Conservation (phyloP, 2,888 invertebrate genomes). For the Xanthostigma xanthostigma region DNA sequence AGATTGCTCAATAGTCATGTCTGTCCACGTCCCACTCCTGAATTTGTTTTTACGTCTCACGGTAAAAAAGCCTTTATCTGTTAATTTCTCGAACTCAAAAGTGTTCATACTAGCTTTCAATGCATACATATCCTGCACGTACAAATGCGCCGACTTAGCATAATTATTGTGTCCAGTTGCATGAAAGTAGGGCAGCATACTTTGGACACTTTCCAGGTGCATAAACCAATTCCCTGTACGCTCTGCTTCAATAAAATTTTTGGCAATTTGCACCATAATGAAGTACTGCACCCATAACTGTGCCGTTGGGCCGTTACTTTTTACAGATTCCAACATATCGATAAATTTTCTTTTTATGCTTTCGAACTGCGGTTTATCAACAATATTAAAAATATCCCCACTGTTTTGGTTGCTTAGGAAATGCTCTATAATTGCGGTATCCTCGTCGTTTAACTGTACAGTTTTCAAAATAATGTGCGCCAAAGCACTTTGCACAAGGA, state of each 20-base stretch:
- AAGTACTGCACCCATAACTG: slow-evolving; percentile 19
- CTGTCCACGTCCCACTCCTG: slow-evolving; percentile 15
- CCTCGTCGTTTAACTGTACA: slow-evolving; percentile 12
- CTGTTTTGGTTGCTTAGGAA: not conserved
- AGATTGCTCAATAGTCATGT: slow-evolving; percentile 21
- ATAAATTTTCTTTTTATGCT: not conserved
- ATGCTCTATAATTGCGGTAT: slow-evolving; percentile 11
- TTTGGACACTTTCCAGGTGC: slow-evolving; percentile 12
- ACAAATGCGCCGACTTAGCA: slow-evolving; percentile 21
- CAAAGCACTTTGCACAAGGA: slow-evolving; percentile 16
- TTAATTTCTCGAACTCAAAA: slow-evolving; percentile 15
- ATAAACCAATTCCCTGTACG: slow-evolving; percentile 18
- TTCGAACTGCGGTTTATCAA: slow-evolving; percentile 1
- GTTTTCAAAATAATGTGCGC: slow-evolving; percentile 13
- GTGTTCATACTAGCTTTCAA: slow-evolving; percentile 14
- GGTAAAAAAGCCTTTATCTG: slow-evolving; percentile 13
- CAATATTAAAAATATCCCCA: slow-evolving; percentile 7
- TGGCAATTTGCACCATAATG: slow-evolving; percentile 15
- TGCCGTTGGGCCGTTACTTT: too few species aligned
- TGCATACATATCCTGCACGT: slow-evolving; percentile 23
- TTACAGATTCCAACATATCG: too few species aligned
- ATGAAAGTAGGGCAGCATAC: too few species aligned
- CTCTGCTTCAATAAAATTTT: slow-evolving; percentile 19
- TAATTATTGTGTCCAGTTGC: slow-evolving; percentile 23
- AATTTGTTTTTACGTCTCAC: too few species aligned